These are phyloP conservation scores for Cyprinodon variegatus DNA, from an alignment of 2,113 vertebrate species.

Conservation along the genomic window DNA sequence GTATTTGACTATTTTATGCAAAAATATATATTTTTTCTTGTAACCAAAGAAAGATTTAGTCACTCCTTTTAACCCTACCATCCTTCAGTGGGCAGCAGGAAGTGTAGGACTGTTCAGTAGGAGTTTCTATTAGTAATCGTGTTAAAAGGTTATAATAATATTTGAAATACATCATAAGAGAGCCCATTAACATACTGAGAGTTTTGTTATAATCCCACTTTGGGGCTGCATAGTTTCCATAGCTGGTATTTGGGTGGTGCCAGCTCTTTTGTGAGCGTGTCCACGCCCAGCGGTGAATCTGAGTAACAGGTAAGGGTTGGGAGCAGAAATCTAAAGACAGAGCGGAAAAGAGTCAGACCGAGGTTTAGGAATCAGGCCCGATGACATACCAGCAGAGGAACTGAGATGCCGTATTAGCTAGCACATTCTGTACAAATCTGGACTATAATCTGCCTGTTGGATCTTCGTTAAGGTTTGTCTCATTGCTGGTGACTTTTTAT, in stretches of 20 bases:
- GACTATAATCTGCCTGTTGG: slow-evolving; percentile 28
- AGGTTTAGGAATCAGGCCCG: slow-evolving; percentile 63
- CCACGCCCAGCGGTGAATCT: slow-evolving; percentile 61
- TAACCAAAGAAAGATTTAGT: neutral
- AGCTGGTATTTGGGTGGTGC: slow-evolving; percentile 64
- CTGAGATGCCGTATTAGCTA: slow-evolving; percentile 46
- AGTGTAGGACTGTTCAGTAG: neutral
- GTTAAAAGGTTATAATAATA: neutral
- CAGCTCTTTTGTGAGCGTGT: slow-evolving; percentile 44
- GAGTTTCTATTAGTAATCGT: neutral
- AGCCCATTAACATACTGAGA: slow-evolving; percentile 8
- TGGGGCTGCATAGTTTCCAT: slow-evolving; percentile 53
- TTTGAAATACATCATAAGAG: neutral
- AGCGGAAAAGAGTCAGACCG: slow-evolving; percentile 25
- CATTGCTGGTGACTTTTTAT: neutral
- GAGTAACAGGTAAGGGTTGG: slow-evolving; percentile 53
- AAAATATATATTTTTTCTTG: neutral
- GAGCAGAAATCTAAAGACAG: slow-evolving; percentile 14
- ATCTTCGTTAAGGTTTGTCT: slow-evolving; percentile 14
- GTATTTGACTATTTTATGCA: neutral
- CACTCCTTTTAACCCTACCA: neutral
- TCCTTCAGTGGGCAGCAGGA: neutral
- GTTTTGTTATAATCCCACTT: slow-evolving; percentile 20
- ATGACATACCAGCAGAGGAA: slow-evolving; percentile 69
- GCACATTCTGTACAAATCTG: neutral